phyloP scores from a whole-genome alignment of 2,113 vertebrate species.

The Malurus cyaneus region DNA sequence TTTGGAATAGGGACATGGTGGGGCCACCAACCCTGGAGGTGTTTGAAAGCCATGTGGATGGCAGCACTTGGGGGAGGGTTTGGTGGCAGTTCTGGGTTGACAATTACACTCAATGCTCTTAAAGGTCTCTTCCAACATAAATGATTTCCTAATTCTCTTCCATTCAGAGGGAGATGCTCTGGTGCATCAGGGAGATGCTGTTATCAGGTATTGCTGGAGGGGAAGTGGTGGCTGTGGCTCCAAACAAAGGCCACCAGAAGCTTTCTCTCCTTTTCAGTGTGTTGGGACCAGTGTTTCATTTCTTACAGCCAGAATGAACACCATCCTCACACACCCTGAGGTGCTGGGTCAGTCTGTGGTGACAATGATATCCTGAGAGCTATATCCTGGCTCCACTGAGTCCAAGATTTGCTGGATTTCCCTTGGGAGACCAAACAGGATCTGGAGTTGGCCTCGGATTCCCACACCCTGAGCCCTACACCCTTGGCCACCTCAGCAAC shows the following conservation, averaged over 20 bases:
- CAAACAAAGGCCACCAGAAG: not conserved
- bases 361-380: not conserved
- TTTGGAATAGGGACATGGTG: not conserved
- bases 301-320: not conserved
- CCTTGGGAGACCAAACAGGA: not conserved
- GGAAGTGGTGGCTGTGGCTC: not conserved
- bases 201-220: rapidly evolving
- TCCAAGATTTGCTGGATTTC: not conserved
- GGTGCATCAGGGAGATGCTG: rapidly evolving
- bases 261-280: not conserved
- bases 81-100: not conserved
- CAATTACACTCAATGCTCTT: not conserved
- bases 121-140: not conserved
- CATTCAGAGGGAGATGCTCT: not conserved
- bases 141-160: not conserved
- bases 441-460: not conserved
- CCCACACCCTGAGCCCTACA: not conserved
- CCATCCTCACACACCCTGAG: not conserved
- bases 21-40: not conserved
- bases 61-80: rapidly evolving
- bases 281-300: not conserved
- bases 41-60: rapidly evolving
- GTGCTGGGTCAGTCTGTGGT: not conserved
- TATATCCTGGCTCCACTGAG: not conserved
- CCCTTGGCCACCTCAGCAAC: not conserved